Percentiles rank a stretch among this genome's conserved stretches.
Conservation (phyloP, 2,797 vertebrate genomes). For the Alectoris magna region DNA sequence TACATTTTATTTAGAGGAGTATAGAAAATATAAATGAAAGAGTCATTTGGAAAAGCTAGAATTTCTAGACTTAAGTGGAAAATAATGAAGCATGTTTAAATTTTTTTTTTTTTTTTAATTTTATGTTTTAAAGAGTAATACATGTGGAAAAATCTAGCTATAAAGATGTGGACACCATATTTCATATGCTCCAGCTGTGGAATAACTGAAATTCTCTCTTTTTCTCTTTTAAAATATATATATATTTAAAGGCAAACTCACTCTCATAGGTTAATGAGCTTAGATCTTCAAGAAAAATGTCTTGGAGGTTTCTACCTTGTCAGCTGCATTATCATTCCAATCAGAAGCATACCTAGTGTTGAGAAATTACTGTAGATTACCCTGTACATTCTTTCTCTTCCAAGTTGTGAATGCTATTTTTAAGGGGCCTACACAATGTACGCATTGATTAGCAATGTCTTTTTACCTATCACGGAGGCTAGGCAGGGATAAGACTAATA, state of each 20-base stretch:
- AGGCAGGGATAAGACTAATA: conserved; percentile 65
- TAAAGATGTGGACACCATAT: neutral
- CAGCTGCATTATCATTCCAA: conserved; percentile 65
- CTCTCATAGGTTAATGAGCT: neutral
- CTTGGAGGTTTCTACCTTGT: conserved; percentile 51
- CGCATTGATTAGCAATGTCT: conserved; percentile 73
- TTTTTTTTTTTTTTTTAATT: neutral
- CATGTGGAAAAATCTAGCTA: neutral
- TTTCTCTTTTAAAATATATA: conserved; percentile 8
- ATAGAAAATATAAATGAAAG: neutral
- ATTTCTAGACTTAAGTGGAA: neutral
- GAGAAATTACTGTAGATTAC: conserved; percentile 71
- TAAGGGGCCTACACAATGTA: conserved; percentile 68
- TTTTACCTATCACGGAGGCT: conserved; percentile 78
- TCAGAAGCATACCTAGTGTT: conserved; percentile 51
- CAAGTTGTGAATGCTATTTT: conserved; percentile 71
- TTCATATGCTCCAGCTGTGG: neutral
- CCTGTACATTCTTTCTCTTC: conserved; percentile 64
- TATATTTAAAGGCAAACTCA: neutral
- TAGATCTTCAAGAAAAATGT: conserved; percentile 11
- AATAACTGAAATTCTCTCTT: neutral
- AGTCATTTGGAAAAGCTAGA: neutral
- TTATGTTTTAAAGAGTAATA: neutral
- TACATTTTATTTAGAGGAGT: neutral
- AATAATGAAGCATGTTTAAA: neutral